Evolutionary conservation across 2,113 vertebrate species (phyloP).

Genomic region (Boleophthalmus pectinirostris): DNA sequence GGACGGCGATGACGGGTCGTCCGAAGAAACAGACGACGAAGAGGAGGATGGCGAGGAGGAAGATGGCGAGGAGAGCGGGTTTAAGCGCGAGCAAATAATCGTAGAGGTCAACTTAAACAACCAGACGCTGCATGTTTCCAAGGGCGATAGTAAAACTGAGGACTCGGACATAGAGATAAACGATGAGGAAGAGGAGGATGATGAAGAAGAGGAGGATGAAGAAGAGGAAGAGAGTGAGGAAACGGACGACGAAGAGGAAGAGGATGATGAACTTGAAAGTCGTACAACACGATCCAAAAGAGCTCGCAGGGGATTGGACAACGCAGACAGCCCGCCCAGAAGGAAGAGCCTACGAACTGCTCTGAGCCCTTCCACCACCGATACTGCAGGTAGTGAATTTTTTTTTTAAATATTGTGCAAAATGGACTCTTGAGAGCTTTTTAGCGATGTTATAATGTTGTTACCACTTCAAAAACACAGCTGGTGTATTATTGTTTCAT

Average conservation of each 20-base stretch:
- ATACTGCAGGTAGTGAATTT: slow-evolving; percentile 30
- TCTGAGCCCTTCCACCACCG: slow-evolving; percentile 72
- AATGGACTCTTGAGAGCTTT: too few relatives aligned
- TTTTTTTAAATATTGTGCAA: too few relatives aligned
- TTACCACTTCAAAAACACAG: too few relatives aligned
- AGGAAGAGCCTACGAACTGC: slow-evolving; percentile 79
- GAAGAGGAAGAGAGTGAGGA: slow-evolving; percentile 71
- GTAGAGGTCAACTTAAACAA: slow-evolving; percentile 99
- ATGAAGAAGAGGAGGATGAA: slow-evolving; percentile 66
- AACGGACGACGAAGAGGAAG: slow-evolving; percentile 72
- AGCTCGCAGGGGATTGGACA: slow-evolving; percentile 23
- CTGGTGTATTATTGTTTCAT: too few relatives aligned
- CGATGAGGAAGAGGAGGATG: slow-evolving; percentile 82
- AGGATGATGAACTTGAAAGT: slow-evolving; percentile 83
- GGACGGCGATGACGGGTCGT: slow-evolving; percentile 75
- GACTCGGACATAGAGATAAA: slow-evolving; percentile 88
- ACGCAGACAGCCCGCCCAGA: slow-evolving; percentile 47
- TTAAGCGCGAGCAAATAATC: slow-evolving; percentile 98
- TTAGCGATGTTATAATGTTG: too few relatives aligned
- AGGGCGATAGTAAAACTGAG: slow-evolving; percentile 90
- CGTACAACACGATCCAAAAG: slow-evolving; percentile 84
- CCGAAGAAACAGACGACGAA: slow-evolving; percentile 87
- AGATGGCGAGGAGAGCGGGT: slow-evolving; percentile 83
- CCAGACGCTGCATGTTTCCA: slow-evolving; percentile 98
- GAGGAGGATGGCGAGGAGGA: slow-evolving; percentile 59